Evolutionary conservation across 2,797 vertebrate genomes (phyloP), one percentile per base, ranked within the genome.

Genomic region (Gorsachius magnificus): DNA sequence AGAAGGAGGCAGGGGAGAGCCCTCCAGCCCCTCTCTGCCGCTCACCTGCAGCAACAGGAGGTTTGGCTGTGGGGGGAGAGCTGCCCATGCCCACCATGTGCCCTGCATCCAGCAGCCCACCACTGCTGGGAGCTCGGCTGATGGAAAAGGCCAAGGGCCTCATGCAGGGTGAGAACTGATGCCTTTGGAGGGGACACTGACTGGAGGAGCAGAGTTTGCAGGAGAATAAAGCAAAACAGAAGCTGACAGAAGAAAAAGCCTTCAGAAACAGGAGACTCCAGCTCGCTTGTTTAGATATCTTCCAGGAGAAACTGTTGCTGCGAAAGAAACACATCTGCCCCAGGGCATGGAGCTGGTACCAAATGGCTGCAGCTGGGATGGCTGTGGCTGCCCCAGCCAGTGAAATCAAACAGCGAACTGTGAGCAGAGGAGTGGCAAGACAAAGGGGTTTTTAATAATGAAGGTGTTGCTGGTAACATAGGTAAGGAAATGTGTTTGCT

Each of bases 401-500:
- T 9, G 31, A 84, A 92, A 76, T 68, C 78, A 90, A 77, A 85
- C 17, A 75, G 88, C 69, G 87, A 93, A 93, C 56, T 31, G 45
- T 1, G 1, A 85, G 82, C 64, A 86, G 41, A 65, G 18, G 11
- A 74, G 75, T 35, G 57, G 83, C 96, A 94, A 96, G 86, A 93
- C 95, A 97, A 94, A 71, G 51, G 77, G 79, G 45, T 72, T 95
- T 97, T 97, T 97, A 97, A 96, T 97, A 97, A 93, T 94, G 91
- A 95, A 89, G 65, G 92, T 97, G 95, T 95, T 95, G 95, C 87
- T 96, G 87, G 95, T 97, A 97, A 97, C 95, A 97, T 96, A 96
- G 91, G 77, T 96, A 95, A 97, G 93, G 90, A 93, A 97, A 93
- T 95, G 96, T 96, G 94, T 91, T 97, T 96, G 95, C 93, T 97